These are phyloP conservation scores for Palythoa caribaeorum DNA, from an alignment of 92 coral and sea anemone genomes.

Conservation along the genomic window DNA sequence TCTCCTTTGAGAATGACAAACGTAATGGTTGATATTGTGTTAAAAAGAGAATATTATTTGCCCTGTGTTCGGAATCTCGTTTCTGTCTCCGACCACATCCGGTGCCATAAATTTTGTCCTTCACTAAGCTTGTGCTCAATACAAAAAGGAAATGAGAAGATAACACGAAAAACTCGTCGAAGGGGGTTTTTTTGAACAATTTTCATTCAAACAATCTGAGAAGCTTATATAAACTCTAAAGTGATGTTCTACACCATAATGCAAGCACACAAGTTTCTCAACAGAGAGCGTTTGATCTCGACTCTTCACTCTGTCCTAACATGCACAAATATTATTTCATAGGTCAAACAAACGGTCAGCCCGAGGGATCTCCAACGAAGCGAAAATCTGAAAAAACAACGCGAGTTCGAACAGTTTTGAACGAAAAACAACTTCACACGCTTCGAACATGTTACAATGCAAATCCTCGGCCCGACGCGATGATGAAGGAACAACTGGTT, in stretches of 20 bases:
- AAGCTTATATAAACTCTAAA: slow-evolving; percentile 1
- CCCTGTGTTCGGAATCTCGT: slow-evolving; percentile 43
- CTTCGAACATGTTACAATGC: slow-evolving; percentile 96
- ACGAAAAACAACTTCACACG: slow-evolving; percentile 97
- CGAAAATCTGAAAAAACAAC: slow-evolving; percentile 85
- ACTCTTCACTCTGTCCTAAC: slow-evolving; percentile 22
- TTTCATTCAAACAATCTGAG: background rate
- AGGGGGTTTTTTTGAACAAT: background rate
- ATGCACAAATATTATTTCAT: slow-evolving; percentile 38
- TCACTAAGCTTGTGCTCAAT: slow-evolving; percentile 39
- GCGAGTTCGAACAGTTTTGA: slow-evolving; percentile 94
- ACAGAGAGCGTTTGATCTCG: slow-evolving; percentile 36
- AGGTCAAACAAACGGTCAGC: slow-evolving; percentile 85
- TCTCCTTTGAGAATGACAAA: slow-evolving; percentile 42
- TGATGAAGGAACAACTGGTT: slow-evolving; percentile 99
- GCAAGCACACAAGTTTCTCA: background rate
- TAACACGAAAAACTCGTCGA: background rate
- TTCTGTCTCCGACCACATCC: slow-evolving; percentile 74
- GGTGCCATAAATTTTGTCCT: slow-evolving; percentile 63
- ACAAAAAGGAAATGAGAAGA: slow-evolving; percentile 23
- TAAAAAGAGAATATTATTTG: slow-evolving; percentile 37
- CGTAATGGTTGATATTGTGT: slow-evolving; percentile 47
- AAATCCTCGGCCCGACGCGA: slow-evolving; percentile 99
- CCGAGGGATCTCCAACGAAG: slow-evolving; percentile 73
- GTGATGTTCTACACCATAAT: background rate